These are phyloP conservation scores for Chaenocephalus aceratus DNA, from an alignment of 2,113 vertebrate species.

Conservation along the genomic window DNA sequence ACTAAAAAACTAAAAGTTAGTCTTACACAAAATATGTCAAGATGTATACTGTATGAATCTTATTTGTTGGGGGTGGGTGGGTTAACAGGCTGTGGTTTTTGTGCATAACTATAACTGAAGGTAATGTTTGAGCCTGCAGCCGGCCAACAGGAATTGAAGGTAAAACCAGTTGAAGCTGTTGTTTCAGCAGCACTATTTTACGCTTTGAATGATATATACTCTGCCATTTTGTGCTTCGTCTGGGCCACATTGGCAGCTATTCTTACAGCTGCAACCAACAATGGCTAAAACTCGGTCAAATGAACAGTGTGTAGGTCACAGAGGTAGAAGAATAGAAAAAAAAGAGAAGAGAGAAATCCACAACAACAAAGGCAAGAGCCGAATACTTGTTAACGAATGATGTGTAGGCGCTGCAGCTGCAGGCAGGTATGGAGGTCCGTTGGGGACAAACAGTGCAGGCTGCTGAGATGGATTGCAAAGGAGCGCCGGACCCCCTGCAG, in stretches of 20 bases:
- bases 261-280: conserved; percentile 45
- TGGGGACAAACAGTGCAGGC: conserved; percentile 80
- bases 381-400: conserved; percentile 81
- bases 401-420: conserved; percentile 81
- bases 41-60: background rate
- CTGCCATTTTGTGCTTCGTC: conserved; percentile 46
- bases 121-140: background rate
- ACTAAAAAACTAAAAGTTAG: background rate
- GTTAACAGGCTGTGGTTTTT: background rate
- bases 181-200: conserved; percentile 27
- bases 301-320: conserved; percentile 67
- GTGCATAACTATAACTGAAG: background rate
- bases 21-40: background rate
- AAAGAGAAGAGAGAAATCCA: conserved; percentile 57
- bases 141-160: conserved; percentile 7
- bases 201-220: conserved; percentile 31
- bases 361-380: conserved; percentile 71
- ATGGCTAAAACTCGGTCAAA: conserved; percentile 68
- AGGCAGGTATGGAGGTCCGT: conserved; percentile 78
- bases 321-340: conserved; percentile 47
- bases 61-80: too few species aligned
- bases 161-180: conserved; percentile 22
- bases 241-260: conserved; percentile 34
- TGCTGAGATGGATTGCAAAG: conserved; percentile 79
- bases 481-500: conserved; percentile 78